Evolutionary conservation across 1,140 invertebrate species (phyloP), one percentile per base, ranked within the genome.

Genomic region (Luehdorfia chinensis): DNA sequence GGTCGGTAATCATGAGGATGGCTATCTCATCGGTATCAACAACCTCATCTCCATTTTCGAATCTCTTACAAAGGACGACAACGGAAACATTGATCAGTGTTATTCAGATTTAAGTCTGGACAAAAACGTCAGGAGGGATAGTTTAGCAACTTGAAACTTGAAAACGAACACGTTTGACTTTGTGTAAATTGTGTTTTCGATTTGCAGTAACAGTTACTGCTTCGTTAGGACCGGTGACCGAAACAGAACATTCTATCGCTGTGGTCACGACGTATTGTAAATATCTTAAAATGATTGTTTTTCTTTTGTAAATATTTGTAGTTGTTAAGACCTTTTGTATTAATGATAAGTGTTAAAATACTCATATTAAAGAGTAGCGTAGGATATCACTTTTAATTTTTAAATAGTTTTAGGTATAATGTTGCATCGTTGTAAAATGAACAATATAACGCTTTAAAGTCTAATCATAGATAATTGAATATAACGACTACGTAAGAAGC

Each of bases 1-100:
- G 57, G 95, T 98, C 19, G 97, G 97, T n/a, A 99, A 98, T 80
- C 97, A 98, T 70, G 98, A 99, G 88, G 98, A 99, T 75, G 98
- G 98, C 16, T 99, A 98, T 84, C 88, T 99, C 39, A 94, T 95
- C 55, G 98, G 98, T 25, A 89, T 99, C 6, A 94, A 97, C 71
- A 98, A 98, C 89, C 87, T 99, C 33, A 97, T 99, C 50, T 92
- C 94, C 46, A 94, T 98, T 52, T 95, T 96, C 65, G 88, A 90
- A 52, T 88, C 90, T 9, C 84, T 93, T 50, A 68, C 87, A 39
- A 84, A 88, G 61, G 74, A 80, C 36, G 78, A 78, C 43, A 87
- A 83, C 47, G 78, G 73, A 1, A 75, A 79, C 43, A 65, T 81
- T 16, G 75, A 79, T 45, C 60, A 78, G 49, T 67, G 72, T 46